Conservation (phyloP, 1,140 invertebrate species). For the Aphidius ervi region DNA sequence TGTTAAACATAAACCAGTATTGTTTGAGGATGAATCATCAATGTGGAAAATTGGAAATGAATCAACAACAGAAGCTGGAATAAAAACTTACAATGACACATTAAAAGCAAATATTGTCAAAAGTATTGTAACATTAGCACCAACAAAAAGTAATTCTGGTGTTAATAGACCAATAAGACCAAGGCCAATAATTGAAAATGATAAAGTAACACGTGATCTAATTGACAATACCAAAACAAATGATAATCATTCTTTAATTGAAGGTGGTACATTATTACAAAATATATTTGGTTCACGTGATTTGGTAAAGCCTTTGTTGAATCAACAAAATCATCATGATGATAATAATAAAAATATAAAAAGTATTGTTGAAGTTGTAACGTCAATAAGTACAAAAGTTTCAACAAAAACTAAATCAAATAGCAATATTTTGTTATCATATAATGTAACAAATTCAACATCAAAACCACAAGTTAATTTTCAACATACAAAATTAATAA, state of each 20-base stretch:
- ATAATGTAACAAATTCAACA: constrained; percentile 32
- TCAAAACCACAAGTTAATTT: constrained; percentile 22
- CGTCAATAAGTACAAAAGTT: constrained; percentile 47
- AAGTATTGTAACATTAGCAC: constrained; percentile 41
- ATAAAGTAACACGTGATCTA: constrained; percentile 24
- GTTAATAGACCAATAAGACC: constrained; percentile 42
- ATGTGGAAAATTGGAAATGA: constrained; percentile 19
- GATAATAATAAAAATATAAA: constrained; percentile 24
- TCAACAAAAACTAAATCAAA: constrained; percentile 40
- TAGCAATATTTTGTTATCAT: constrained; percentile 33
- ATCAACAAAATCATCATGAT: background rate
- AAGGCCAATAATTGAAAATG: constrained; percentile 36
- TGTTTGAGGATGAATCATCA: background rate
- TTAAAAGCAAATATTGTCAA: constrained; percentile 42
- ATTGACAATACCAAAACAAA: constrained; percentile 16
- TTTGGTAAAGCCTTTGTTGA: background rate
- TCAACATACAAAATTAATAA: background rate
- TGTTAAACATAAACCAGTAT: constrained; percentile 30
- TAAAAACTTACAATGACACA: constrained; percentile 44
- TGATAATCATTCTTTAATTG: background rate
- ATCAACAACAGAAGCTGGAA: constrained; percentile 18
- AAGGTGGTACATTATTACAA: constrained; percentile 33
- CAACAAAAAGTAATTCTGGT: constrained; percentile 42
- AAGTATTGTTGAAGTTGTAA: constrained; percentile 49
- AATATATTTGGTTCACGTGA: constrained; percentile 33